Conservation (phyloP, 2,888 invertebrate species). For the Thera obeliscata region DNA sequence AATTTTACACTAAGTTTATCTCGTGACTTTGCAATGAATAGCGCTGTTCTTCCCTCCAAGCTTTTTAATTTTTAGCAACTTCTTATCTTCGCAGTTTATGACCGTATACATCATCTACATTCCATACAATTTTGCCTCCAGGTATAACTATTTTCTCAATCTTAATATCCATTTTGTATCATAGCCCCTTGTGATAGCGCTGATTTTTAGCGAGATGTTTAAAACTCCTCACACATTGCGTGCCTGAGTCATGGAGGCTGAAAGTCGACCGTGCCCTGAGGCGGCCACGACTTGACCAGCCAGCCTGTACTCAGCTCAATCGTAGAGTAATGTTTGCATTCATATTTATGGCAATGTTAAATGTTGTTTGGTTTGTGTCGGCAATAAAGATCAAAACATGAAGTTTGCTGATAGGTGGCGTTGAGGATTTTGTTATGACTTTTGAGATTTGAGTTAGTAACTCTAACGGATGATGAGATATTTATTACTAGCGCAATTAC, state of each 20-base stretch:
- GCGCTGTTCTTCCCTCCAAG: neutral
- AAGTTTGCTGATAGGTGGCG: constrained; percentile 16
- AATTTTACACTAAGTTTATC: neutral
- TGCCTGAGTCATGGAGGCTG: constrained; percentile 58
- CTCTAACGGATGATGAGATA: neutral
- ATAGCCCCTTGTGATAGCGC: constrained; percentile 19
- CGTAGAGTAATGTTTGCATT: constrained; percentile 46
- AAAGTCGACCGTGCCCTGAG: constrained; percentile 63
- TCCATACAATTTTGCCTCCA: constrained; percentile 29
- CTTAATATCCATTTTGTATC: constrained; percentile 17
- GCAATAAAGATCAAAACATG: constrained; percentile 29
- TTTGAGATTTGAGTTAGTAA: neutral
- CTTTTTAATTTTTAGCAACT: constrained; percentile 6
- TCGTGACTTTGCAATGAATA: neutral
- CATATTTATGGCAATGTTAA: constrained; percentile 48
- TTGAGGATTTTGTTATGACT: constrained; percentile 7
- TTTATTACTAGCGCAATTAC: neutral
- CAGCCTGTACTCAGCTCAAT: constrained; percentile 51
- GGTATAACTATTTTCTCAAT: constrained; percentile 23
- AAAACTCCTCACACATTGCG: constrained; percentile 44
- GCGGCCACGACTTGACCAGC: constrained; percentile 68
- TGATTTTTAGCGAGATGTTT: constrained; percentile 16
- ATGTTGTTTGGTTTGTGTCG: constrained; percentile 38
- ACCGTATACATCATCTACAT: constrained; percentile 34
- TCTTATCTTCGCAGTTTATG: constrained; percentile 26